Percentiles rank a stretch among this genome's conserved stretches.
Conservation (phyloP, 2,797 vertebrate species). For the Hemitrygon akajei region DNA sequence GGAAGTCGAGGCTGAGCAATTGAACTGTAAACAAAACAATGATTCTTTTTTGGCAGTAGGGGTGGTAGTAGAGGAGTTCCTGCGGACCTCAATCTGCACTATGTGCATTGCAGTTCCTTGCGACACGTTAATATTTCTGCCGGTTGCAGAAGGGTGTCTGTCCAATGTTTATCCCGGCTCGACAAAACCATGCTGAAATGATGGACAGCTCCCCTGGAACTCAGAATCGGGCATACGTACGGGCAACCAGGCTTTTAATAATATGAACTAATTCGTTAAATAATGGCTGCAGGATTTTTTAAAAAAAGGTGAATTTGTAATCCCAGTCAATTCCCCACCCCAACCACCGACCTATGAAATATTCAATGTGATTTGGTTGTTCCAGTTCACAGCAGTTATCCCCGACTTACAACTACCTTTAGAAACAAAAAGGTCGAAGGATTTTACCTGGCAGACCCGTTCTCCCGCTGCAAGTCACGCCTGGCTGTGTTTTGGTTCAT, state of each 20-base stretch:
- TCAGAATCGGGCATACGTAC: neutral
- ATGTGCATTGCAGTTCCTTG: neutral
- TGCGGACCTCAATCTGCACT: no score
- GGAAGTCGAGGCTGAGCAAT: neutral
- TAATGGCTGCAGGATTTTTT: neutral
- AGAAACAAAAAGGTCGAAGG: neutral
- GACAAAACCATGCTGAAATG: neutral
- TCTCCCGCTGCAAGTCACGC: conserved; percentile 40
- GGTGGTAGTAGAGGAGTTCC: neutral
- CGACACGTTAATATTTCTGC: neutral
- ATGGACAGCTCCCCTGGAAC: neutral
- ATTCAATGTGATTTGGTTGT: neutral
- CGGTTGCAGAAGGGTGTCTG: neutral
- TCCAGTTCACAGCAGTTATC: neutral
- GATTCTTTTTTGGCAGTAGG: no score
- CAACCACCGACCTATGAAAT: neutral
- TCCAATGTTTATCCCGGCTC: neutral
- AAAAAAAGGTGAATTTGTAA: neutral
- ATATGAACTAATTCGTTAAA: neutral
- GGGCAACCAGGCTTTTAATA: neutral
- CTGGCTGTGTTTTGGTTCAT: conserved; percentile 33
- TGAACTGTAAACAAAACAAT: neutral
- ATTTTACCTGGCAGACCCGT: conserved; percentile 27
- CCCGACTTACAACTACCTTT: neutral
- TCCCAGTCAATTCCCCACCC: neutral